Percentiles rank a stretch among this genome's conserved stretches.
Evolutionary conservation across 2,113 vertebrate species (phyloP).

Genomic region (Parus major): DNA sequence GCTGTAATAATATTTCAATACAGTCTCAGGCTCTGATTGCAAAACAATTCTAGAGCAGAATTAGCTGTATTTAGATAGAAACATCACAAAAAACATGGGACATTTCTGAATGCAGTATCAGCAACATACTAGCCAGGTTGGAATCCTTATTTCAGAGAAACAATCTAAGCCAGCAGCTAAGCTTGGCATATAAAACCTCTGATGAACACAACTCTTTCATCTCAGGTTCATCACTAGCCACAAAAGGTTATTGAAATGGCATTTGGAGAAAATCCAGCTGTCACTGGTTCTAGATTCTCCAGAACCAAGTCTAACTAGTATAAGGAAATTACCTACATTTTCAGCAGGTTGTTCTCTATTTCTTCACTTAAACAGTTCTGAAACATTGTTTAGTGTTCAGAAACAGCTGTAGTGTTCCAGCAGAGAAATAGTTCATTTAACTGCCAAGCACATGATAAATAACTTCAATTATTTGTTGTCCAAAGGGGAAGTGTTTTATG

Average conservation of each 20-base stretch:
- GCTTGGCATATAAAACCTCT: neutral
- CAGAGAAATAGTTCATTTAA: neutral
- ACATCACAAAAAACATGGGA: neutral
- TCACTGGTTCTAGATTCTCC: neutral
- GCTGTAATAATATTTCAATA: neutral
- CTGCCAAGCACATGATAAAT: neutral
- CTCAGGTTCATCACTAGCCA: neutral
- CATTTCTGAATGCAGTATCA: neutral
- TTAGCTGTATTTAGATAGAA: neutral
- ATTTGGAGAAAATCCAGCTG: neutral
- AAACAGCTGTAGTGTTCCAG: neutral
- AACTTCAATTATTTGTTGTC: neutral
- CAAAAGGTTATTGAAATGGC: neutral
- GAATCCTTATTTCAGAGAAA: neutral
- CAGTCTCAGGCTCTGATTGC: neutral
- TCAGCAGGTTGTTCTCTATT: neutral
- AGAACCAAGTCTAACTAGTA: neutral
- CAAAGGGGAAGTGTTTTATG: neutral
- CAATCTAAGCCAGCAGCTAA: neutral
- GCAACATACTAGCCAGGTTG: neutral
- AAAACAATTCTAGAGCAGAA: neutral
- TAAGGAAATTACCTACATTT: neutral
- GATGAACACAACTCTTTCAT: neutral
- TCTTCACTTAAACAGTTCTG: neutral
- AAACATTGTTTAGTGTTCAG: neutral